A percentile compares a stretch with the other conserved stretches of the same genome.
phyloP scores from a whole-genome alignment of 2,797 vertebrate genomes.

The Chelidonichthys spinosus region DNA sequence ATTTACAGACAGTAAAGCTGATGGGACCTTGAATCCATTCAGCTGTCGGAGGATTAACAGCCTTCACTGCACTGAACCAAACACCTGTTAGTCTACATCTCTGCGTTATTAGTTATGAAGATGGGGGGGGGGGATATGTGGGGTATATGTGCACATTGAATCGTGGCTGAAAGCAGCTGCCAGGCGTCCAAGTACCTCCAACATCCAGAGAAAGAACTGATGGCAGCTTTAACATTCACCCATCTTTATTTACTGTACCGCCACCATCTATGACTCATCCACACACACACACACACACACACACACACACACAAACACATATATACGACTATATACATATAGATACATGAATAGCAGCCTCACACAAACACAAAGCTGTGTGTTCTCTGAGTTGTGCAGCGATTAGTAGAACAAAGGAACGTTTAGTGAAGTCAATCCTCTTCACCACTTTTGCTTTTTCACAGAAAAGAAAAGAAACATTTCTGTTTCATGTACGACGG shows the following conservation, averaged over 20 bases:
- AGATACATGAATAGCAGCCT: constrained; percentile 9
- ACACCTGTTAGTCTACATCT: not conserved
- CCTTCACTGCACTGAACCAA: too few relatives aligned
- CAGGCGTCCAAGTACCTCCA: constrained; percentile 29
- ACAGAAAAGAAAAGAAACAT: not conserved
- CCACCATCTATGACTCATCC: constrained; percentile 74
- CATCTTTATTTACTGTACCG: constrained; percentile 63
- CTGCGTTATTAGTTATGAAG: not conserved
- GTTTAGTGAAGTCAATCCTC: constrained; percentile 10
- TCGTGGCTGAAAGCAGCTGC: constrained; percentile 42
- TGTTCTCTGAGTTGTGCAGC: not conserved
- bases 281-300: constrained; percentile 24
- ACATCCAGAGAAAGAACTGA: constrained; percentile 56
- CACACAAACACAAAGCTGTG: constrained; percentile 1
- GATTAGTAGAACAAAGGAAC: constrained; percentile 17
- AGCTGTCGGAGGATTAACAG: constrained; percentile 1
- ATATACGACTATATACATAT: not conserved
- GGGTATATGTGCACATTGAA: not conserved
- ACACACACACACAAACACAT: not conserved
- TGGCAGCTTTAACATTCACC: constrained; percentile 68
- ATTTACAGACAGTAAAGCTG: not conserved
- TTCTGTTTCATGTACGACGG: not conserved
- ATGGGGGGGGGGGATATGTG: not conserved
- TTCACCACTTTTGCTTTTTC: constrained; percentile 3
- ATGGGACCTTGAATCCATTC: not conserved